phyloP scores from a whole-genome alignment of 2,113 vertebrate genomes.

The Thunnus maccoyii region DNA sequence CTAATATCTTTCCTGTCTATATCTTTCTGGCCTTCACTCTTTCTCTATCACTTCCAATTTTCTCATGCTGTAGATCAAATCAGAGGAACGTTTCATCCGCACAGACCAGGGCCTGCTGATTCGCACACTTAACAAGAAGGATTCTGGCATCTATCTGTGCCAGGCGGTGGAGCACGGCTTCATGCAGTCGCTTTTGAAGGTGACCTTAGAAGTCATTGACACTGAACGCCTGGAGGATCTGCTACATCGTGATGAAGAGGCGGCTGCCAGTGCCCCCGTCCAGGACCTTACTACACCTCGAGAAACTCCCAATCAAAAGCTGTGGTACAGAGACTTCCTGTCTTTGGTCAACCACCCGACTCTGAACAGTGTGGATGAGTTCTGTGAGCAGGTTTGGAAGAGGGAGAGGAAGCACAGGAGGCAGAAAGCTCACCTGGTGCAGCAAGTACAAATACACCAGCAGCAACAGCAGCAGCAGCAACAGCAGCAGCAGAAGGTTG shows the following conservation, averaged over 20 bases:
- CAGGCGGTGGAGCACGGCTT: constrained; percentile 97
- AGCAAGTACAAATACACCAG: constrained; percentile 69
- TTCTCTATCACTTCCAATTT: background rate
- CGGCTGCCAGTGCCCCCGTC: constrained; percentile 70
- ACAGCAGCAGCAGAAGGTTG: constrained; percentile 74
- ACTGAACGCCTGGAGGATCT: constrained; percentile 93
- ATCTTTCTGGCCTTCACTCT: background rate
- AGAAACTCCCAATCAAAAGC: constrained; percentile 90
- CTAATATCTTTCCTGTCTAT: constrained; percentile 1
- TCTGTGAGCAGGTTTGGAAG: constrained; percentile 99
- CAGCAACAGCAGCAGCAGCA: constrained; percentile 62
- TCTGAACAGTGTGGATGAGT: constrained; percentile 96
- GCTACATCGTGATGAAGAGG: constrained; percentile 89
- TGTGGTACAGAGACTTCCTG: constrained; percentile 99
- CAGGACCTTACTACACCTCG: constrained; percentile 73
- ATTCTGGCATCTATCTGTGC: constrained; percentile 94
- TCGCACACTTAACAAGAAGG: constrained; percentile 88
- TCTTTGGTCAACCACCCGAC: constrained; percentile 97
- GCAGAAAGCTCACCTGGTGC: constrained; percentile 88
- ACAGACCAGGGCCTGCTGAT: constrained; percentile 95
- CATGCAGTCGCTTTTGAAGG: constrained; percentile 94
- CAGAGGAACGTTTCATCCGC: constrained; percentile 89
- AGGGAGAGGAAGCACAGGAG: constrained; percentile 94
- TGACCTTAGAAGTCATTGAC: constrained; percentile 95
- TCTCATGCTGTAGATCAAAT: constrained; percentile 85